These are phyloP conservation scores for Tauraco hartlaubi DNA, from an alignment of 2,797 vertebrate genomes.

Conservation along the genomic window DNA sequence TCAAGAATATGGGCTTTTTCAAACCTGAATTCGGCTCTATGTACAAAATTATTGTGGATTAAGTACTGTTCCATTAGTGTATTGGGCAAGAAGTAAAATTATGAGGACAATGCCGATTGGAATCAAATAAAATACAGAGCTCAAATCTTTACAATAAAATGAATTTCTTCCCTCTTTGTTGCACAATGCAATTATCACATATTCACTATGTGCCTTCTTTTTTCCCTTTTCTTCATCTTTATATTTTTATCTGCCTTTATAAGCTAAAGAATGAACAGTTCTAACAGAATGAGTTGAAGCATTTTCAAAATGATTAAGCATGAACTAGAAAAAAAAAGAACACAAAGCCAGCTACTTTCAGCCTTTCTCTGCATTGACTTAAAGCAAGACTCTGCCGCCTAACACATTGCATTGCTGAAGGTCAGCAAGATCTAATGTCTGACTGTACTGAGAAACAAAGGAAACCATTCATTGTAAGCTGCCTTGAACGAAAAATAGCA, in stretches of 20 bases:
- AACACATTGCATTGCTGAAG: conserved; percentile 47
- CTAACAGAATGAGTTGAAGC: background rate
- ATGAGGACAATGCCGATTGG: background rate
- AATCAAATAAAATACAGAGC: conserved; percentile 11
- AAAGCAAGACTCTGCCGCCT: conserved; percentile 34
- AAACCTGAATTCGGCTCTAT: background rate
- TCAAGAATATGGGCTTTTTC: background rate
- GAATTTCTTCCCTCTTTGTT: background rate
- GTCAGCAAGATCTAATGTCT: conserved; percentile 63
- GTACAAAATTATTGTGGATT: background rate
- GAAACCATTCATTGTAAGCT: conserved; percentile 64
- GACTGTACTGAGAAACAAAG: conserved; percentile 56
- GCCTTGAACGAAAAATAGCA: conserved; percentile 9
- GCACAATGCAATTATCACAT: background rate
- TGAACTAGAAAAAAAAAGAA: background rate
- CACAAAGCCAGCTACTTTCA: background rate
- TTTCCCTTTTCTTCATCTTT: background rate
- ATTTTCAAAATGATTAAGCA: conserved; percentile 29
- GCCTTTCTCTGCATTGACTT: conserved; percentile 15
- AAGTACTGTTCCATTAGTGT: background rate
- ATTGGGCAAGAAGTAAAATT: background rate
- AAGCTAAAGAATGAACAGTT: background rate
- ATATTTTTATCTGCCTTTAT: background rate
- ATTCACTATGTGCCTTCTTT: background rate
- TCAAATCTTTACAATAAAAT: background rate